phyloP scores from a whole-genome alignment of 2,797 vertebrate genomes.

The Zenarchopterus dispar region DNA sequence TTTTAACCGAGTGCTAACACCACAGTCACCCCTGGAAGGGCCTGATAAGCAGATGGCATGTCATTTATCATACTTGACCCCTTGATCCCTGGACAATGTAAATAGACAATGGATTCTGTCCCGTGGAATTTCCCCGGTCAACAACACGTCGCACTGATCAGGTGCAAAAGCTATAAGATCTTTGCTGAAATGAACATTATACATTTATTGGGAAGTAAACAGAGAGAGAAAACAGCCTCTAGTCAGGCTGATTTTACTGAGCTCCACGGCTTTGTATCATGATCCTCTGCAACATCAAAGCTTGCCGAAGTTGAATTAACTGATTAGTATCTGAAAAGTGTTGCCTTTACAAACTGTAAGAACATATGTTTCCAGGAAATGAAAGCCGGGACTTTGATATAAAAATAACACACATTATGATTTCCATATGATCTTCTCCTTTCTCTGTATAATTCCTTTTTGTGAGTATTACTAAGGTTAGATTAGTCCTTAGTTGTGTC shows the following conservation, averaged over 20 bases:
- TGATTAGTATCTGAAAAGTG: slow-evolving; percentile 40
- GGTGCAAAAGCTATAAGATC: slow-evolving; percentile 7
- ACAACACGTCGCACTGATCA: slow-evolving; percentile 14
- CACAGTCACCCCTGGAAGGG: slow-evolving; percentile 70
- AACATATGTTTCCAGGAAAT: slow-evolving; percentile 44
- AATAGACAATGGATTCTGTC: slow-evolving; percentile 63
- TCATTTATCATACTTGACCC: slow-evolving; percentile 82
- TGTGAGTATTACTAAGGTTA: slow-evolving; percentile 58
- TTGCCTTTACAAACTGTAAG: slow-evolving; percentile 27
- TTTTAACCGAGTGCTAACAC: slow-evolving; percentile 64
- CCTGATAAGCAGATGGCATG: slow-evolving; percentile 80
- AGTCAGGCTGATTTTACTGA: background rate
- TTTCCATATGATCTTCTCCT: slow-evolving; percentile 43
- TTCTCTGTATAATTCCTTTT: slow-evolving; percentile 46
- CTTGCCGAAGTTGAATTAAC: slow-evolving; percentile 34
- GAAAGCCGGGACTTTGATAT: slow-evolving; percentile 48
- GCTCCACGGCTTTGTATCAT: slow-evolving; percentile 21
- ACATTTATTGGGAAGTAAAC: slow-evolving; percentile 28
- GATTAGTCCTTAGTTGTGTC: slow-evolving; percentile 51
- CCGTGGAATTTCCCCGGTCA: slow-evolving; percentile 12
- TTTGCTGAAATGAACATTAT: slow-evolving; percentile 21
- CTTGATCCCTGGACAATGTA: slow-evolving; percentile 66
- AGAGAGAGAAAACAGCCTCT: background rate
- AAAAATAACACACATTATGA: slow-evolving; percentile 35
- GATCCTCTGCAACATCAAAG: slow-evolving; percentile 41